Evolutionary conservation across 2,797 vertebrate species (phyloP), one percentile per base, ranked within the genome.

Genomic region (Microctenopoma steveboyesi): DNA sequence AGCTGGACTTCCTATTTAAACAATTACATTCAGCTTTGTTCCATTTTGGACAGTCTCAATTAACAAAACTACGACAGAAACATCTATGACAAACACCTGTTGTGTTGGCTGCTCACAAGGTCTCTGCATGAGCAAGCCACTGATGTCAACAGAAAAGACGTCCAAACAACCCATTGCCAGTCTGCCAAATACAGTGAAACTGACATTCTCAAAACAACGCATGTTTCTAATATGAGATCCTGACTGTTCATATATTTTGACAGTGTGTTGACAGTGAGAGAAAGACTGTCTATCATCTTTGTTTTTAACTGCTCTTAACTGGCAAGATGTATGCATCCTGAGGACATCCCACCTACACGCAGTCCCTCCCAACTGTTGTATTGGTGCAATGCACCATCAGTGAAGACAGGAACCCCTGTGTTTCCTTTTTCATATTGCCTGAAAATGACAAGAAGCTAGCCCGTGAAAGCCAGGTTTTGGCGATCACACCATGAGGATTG

Each of bases 401-500:
- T n/a, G 5, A 57, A 74, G 76, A 58, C 55, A 64, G 66, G 65
- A 60, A 77, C 51, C 53, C 48, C 28, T 13, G 52, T 85, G 86
- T 85, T 87, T 86, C 63, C 72, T 50, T 88, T 73, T 64, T 68
- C 22, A 61, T 28, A 28, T 47, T 84, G 79, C 78, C 71, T 72
- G 18, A 85, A 80, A 88, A 69, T 81, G 89, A 89, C 86, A 88
- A 70, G 70, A 79, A 48, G 53, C 60, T 30, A 55, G 59, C 37
- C 18, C 45, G 15, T 5, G 7, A 67, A 62, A 70, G 58, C 48
- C 69, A 74, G 69, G 11, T 56, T 84, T 71, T 76, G 76, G 79
- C 64, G 81, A 76, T 74, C 42, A 42, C 47, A 7, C 13, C 40
- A 54, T 1, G 25, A 77, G 46, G 37, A 65, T 42, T 43, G 18